These are phyloP conservation scores for Gephyroberyx darwinii DNA, from an alignment of 2,797 vertebrate genomes.

Conservation along the genomic window DNA sequence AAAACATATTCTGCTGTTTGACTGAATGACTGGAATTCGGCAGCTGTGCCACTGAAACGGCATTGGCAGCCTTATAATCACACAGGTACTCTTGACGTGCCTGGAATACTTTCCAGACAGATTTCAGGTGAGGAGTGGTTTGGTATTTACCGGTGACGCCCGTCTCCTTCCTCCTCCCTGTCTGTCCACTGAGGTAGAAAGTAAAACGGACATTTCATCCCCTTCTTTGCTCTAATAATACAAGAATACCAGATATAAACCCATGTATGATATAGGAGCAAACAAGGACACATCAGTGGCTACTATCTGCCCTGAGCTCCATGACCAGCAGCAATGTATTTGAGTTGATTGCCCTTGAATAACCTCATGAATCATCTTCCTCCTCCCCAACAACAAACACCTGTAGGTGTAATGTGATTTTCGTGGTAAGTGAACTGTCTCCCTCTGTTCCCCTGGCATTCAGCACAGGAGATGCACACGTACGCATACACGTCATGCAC, in stretches of 20 bases:
- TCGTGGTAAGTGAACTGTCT: slow-evolving; percentile 31
- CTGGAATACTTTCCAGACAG: slow-evolving; percentile 59
- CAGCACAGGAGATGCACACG: background rate
- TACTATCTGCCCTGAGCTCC: background rate
- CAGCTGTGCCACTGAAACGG: slow-evolving; percentile 45
- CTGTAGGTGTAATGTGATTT: slow-evolving; percentile 1
- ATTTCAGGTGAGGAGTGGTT: slow-evolving; percentile 33
- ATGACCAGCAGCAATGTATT: background rate
- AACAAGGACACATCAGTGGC: background rate
- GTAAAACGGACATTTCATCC: slow-evolving; percentile 4
- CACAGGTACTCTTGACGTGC: slow-evolving; percentile 51
- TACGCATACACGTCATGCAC: background rate
- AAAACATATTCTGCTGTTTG: slow-evolving; percentile 24
- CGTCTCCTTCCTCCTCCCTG: slow-evolving; percentile 33
- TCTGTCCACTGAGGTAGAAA: background rate
- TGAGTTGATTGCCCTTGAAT: background rate
- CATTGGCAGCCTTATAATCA: slow-evolving; percentile 46
- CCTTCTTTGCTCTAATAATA: slow-evolving; percentile 3
- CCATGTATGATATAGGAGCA: background rate
- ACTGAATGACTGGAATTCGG: slow-evolving; percentile 45
- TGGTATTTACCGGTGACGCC: slow-evolving; percentile 52
- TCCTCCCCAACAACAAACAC: background rate
- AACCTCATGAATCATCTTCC: background rate
- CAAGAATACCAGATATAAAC: slow-evolving; percentile 8
- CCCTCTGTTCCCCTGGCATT: background rate